Conservation (phyloP, 2,113 vertebrate genomes). For the Petaurus breviceps region DNA sequence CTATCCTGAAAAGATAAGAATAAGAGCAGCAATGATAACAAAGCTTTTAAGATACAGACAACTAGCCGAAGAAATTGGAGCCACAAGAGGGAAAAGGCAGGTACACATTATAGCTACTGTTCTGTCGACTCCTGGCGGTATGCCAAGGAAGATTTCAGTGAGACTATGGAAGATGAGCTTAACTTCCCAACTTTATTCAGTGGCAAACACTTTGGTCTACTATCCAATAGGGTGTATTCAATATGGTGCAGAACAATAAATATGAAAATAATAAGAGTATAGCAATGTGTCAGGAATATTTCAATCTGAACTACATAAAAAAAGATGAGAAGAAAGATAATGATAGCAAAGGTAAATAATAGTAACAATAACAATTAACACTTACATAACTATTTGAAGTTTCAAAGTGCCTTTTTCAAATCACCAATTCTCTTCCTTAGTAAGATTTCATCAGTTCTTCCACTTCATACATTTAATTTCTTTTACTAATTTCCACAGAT, state of each 20-base stretch:
- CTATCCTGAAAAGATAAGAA: not conserved
- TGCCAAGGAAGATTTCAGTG: not conserved
- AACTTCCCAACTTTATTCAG: not conserved
- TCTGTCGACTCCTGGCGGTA: not conserved
- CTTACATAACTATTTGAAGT: not conserved
- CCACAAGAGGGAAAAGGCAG: not conserved
- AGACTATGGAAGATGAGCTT: not conserved
- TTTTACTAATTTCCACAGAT: conserved; percentile 10
- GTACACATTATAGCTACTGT: not conserved
- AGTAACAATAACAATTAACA: not conserved
- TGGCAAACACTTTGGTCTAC: not conserved
- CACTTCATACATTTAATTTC: not conserved
- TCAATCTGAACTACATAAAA: not conserved
- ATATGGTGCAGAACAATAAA: not conserved
- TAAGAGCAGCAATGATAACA: not conserved
- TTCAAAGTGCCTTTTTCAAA: not conserved
- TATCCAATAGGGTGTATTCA: not conserved
- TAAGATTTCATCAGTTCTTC: not conserved
- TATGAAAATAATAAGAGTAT: not conserved
- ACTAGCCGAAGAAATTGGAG: not conserved
- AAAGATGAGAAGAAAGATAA: not conserved
- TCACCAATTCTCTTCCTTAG: not conserved
- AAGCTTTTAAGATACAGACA: not conserved
- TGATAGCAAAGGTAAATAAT: not conserved
- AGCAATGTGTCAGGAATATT: not conserved